These are phyloP conservation scores for Neolamprologus tretocephalus DNA, from an alignment of 2,113 vertebrate species.

Conservation along the genomic window DNA sequence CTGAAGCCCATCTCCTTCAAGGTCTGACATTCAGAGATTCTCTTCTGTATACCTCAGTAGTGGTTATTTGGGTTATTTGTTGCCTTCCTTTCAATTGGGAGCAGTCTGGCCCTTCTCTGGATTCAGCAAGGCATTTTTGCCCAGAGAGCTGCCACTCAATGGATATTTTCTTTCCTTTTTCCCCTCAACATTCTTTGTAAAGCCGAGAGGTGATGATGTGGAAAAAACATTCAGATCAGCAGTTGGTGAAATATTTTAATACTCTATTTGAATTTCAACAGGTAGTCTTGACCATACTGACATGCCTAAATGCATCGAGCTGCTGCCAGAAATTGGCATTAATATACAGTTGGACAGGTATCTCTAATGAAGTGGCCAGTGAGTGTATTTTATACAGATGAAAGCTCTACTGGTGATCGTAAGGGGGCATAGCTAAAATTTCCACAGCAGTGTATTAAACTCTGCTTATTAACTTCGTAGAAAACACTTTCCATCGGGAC, in stretches of 20 bases:
- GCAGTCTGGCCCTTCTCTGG: neutral
- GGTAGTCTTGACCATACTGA: neutral
- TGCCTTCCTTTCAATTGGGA: neutral
- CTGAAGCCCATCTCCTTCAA: neutral
- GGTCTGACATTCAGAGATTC: neutral
- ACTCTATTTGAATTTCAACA: neutral
- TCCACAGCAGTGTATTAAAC: neutral
- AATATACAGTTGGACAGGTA: neutral
- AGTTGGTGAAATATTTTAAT: neutral
- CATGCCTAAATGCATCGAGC: neutral
- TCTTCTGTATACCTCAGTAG: neutral
- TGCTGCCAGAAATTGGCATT: neutral
- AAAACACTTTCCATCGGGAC: neutral
- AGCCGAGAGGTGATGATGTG: neutral
- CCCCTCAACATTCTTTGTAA: neutral
- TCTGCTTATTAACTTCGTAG: neutral
- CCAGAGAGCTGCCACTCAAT: neutral
- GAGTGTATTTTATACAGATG: neutral
- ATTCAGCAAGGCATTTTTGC: neutral
- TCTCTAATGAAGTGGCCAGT: neutral
- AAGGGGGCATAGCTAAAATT: neutral
- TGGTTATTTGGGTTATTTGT: neutral
- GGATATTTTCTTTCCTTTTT: neutral
- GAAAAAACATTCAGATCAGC: too few species aligned
- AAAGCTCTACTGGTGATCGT: neutral